Percentiles rank a stretch among this genome's conserved stretches.
Conservation (phyloP, 2,888 invertebrate genomes). For the Lasioglossum zephyrum region DNA sequence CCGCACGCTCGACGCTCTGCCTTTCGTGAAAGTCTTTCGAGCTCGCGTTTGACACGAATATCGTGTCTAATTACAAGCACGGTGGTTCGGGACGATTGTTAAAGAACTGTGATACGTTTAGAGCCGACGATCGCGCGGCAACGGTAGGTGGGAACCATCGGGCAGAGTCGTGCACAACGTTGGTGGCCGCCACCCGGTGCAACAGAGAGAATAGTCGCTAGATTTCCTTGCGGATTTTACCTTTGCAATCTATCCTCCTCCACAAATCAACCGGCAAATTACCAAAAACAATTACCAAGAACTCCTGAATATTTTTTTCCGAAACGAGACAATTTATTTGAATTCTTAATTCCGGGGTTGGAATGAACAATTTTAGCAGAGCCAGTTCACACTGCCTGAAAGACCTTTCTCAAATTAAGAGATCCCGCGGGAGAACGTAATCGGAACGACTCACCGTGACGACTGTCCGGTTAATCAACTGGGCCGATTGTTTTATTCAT, state of each 20-base stretch:
- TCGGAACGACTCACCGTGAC: not conserved
- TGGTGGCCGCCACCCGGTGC: slow-evolving; percentile 74
- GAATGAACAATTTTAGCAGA: not conserved
- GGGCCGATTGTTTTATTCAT: not conserved
- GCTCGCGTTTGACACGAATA: slow-evolving; percentile 66
- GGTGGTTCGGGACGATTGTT: slow-evolving; percentile 67
- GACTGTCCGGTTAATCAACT: slow-evolving; percentile 3
- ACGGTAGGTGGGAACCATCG: slow-evolving; percentile 69
- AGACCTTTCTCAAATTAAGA: not conserved
- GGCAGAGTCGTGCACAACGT: slow-evolving; percentile 71
- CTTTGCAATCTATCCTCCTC: slow-evolving; percentile 53
- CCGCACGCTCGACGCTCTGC: slow-evolving; percentile 41
- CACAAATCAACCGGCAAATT: not conserved
- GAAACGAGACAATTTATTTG: not conserved
- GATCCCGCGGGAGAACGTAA: not conserved
- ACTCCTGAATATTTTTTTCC: not conserved
- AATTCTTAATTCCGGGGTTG: not conserved
- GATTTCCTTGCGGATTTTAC: slow-evolving; percentile 60
- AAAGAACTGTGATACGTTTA: slow-evolving; percentile 69
- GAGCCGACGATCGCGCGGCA: slow-evolving; percentile 59
- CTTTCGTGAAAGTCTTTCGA: slow-evolving; percentile 65
- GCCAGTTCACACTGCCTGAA: not conserved
- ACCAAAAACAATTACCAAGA: not conserved
- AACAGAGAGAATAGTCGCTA: slow-evolving; percentile 55
- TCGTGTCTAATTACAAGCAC: slow-evolving; percentile 72